phyloP scores from a whole-genome alignment of 2,113 vertebrate species.

The Colaptes auratus region DNA sequence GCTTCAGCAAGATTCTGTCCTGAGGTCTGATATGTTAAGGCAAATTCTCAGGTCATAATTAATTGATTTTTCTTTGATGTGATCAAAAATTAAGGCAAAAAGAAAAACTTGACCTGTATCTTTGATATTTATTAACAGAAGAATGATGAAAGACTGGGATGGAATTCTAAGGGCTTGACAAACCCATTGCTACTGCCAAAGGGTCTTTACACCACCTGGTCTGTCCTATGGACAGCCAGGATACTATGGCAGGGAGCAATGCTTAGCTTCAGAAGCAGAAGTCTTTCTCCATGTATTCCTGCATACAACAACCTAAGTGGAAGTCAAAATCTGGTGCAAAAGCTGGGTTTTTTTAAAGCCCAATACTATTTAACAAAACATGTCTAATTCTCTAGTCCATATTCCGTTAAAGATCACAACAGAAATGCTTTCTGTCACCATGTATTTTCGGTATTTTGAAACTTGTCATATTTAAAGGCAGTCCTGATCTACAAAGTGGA shows the following conservation, averaged over 20 bases:
- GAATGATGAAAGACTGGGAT: not conserved
- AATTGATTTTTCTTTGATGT: not conserved
- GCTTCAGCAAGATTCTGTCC: not conserved
- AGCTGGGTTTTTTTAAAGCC: not conserved
- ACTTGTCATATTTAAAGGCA: not conserved
- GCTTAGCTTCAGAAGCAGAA: not conserved
- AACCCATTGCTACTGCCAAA: not conserved
- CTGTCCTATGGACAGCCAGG: not conserved
- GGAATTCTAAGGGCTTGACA: not conserved
- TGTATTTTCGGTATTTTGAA: not conserved
- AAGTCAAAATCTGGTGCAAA: not conserved
- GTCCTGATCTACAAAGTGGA: not conserved
- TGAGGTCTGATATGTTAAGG: not conserved
- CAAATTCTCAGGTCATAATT: not conserved
- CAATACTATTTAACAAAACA: not conserved
- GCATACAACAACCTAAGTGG: accelerated
- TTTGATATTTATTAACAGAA: slow-evolving; percentile 7
- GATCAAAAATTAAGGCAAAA: not conserved
- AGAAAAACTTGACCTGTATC: not conserved
- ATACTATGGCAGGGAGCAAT: not conserved
- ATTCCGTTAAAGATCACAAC: not conserved
- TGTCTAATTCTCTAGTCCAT: not conserved
- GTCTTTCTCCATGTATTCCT: not conserved
- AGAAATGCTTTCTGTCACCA: not conserved
- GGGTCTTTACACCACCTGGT: slow-evolving; percentile 8